phyloP scores from a whole-genome alignment of 92 coral and sea anemone genomes.

The Pocillopora grandis region DNA sequence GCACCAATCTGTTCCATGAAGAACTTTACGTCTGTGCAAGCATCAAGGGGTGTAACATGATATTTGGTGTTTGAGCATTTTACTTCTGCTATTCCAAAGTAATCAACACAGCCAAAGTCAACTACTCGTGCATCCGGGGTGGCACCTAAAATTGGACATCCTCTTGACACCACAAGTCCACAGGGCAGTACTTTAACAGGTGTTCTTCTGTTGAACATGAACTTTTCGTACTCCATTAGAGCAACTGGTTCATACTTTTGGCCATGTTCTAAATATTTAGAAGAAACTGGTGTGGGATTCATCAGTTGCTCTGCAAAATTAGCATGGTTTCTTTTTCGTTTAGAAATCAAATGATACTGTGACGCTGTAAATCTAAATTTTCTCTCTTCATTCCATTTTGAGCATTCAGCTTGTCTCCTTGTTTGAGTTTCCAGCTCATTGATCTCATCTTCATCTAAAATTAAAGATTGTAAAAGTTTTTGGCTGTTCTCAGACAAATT shows the following conservation, averaged over 20 bases:
- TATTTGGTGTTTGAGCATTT: slow-evolving; percentile 43
- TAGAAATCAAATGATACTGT: slow-evolving; percentile 35
- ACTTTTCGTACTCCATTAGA: slow-evolving; percentile 40
- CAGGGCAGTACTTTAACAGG: slow-evolving; percentile 44
- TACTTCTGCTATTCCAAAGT: slow-evolving; percentile 53
- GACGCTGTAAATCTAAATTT: slow-evolving; percentile 43
- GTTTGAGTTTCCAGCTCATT: background rate
- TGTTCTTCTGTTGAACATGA: slow-evolving; percentile 25
- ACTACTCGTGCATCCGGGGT: slow-evolving; percentile 53
- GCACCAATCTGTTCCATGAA: slow-evolving; percentile 20
- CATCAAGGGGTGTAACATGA: slow-evolving; percentile 53
- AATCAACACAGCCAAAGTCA: slow-evolving; percentile 37
- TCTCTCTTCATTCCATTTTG: slow-evolving; percentile 40
- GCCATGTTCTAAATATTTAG: slow-evolving; percentile 42
- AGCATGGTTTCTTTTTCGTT: slow-evolving; percentile 37
- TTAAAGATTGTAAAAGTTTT: background rate
- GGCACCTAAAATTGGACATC: slow-evolving; percentile 38
- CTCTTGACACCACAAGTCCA: slow-evolving; percentile 36
- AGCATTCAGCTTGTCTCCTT: slow-evolving; percentile 21
- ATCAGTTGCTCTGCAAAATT: slow-evolving; percentile 26
- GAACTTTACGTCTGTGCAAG: slow-evolving; percentile 35
- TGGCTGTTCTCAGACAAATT: background rate
- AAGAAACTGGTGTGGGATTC: slow-evolving; percentile 24
- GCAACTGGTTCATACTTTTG: slow-evolving; percentile 47
- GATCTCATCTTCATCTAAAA: slow-evolving; percentile 8